A percentile compares a stretch with the other conserved stretches of the same genome.
Conservation (phyloP, 2,797 vertebrate species). For the Sebastes reedi region DNA sequence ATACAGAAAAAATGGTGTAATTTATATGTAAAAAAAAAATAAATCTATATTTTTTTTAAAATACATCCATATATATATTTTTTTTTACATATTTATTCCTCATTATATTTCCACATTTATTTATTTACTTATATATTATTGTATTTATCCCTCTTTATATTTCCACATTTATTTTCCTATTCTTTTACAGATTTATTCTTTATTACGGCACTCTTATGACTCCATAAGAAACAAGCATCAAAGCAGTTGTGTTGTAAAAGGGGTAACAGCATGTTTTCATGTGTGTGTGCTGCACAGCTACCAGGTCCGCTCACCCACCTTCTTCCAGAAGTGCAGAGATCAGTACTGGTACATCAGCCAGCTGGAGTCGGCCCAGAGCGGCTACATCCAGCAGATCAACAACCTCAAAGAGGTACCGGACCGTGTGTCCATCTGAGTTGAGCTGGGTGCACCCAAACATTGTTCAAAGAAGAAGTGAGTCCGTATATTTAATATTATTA, state of each 20-base stretch:
- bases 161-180: no score
- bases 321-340: slow-evolving; percentile 98
- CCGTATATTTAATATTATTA: background rate
- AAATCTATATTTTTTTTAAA: no score
- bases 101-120: no score
- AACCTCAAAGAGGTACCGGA: slow-evolving; percentile 93
- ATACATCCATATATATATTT: no score
- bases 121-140: no score
- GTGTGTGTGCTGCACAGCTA: slow-evolving; percentile 81
- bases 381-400: slow-evolving; percentile 97
- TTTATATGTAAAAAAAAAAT: no score
- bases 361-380: slow-evolving; percentile 92
- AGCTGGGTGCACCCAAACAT: background rate
- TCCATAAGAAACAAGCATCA: background rate
- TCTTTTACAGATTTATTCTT: no score
- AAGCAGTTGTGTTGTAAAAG: background rate
- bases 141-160: no score
- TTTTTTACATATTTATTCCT: no score
- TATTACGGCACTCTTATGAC: no score
- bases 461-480: background rate
- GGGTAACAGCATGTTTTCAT: background rate
- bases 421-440: no score
- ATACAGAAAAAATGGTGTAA: no score
- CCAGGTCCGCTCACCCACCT: slow-evolving; percentile 97
- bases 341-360: slow-evolving; percentile 99